Base-by-base conservation (phyloP, 2,113 vertebrate species). In the Megaleporinus macrocephalus region DNA sequence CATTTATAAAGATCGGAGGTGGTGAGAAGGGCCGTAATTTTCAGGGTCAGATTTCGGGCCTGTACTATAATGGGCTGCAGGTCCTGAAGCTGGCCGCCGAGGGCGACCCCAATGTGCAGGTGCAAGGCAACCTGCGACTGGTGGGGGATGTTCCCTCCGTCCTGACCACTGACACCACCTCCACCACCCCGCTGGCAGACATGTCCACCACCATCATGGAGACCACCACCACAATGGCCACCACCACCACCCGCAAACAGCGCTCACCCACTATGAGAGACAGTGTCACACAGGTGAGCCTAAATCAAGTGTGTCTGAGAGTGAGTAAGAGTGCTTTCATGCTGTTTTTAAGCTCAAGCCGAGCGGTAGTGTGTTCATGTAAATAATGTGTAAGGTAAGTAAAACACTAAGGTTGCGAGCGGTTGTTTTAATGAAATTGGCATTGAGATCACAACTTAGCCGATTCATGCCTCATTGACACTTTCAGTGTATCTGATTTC, bases 161-260 rank as follows among this genome's bases (percentile, higher is more conserved):
- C 89, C 94, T 97, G 83, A 95, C 95, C 73, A 96, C 96, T 0
- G 96, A 97, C 91, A 96, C 96, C 88, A 96, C 96, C 62, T 95
- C 95, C 92, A 96, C 96, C 90, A 96, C 96, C 51, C 93, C 96
- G 4, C 93, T 97, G 86, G 95, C 96, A 7, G 96, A 97, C 86
- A 97, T 97, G 96, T 96, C 96, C 90, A 97, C 96, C 90, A 97
- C 96, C 76, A 97, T 97, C 90, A 97, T 97, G 96, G 96, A 97
- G 90, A 97, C 96, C 81, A 97, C 96, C 84, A 97, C 96, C 80
- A 97, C 96, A 55, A 97, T 97, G 96, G 96, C 96, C 71, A 96
- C 96, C 6, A 97, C 96, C 84, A 97, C 96, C 85, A 96, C 96
- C 0, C 95, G 96, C 89, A 94, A 95, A 85, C 95, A 96, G 88